These are phyloP conservation scores for Sinohyriopsis cumingii DNA, from an alignment of 2,888 invertebrate genomes.

Conservation along the genomic window DNA sequence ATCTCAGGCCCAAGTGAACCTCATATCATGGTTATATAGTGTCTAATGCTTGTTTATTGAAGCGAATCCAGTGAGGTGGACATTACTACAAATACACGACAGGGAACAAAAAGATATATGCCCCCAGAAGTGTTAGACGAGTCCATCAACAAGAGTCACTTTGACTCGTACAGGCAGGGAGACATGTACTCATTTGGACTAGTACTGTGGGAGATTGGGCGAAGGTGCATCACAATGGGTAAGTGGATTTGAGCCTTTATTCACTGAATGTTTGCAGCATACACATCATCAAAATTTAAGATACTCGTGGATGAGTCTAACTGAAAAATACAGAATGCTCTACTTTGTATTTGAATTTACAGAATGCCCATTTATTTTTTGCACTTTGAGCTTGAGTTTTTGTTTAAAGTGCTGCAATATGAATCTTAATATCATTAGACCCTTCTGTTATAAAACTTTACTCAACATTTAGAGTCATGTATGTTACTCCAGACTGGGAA, in stretches of 20 bases:
- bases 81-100: slow-evolving; percentile 82
- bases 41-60: slow-evolving; percentile 18
- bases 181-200: slow-evolving; percentile 75
- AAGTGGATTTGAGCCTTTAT: slow-evolving; percentile 9
- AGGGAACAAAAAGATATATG: slow-evolving; percentile 92
- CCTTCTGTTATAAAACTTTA: too few species aligned
- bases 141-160: slow-evolving; percentile 79
- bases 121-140: slow-evolving; percentile 91
- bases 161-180: slow-evolving; percentile 74
- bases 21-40: background rate
- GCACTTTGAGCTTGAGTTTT: too few species aligned
- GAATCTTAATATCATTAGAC: too few species aligned
- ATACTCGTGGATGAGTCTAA: too few species aligned
- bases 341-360: too few species aligned
- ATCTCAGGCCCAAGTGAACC: background rate
- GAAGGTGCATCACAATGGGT: slow-evolving; percentile 66
- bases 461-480: too few species aligned
- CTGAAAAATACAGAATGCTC: too few species aligned
- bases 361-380: too few species aligned
- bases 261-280: background rate
- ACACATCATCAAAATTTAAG: too few species aligned
- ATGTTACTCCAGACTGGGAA: too few species aligned
- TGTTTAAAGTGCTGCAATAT: too few species aligned
- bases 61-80: slow-evolving; percentile 79
- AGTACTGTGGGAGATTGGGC: slow-evolving; percentile 74